phyloP scores from a whole-genome alignment of 2,888 invertebrate species.

The Pyrgus malvae region DNA sequence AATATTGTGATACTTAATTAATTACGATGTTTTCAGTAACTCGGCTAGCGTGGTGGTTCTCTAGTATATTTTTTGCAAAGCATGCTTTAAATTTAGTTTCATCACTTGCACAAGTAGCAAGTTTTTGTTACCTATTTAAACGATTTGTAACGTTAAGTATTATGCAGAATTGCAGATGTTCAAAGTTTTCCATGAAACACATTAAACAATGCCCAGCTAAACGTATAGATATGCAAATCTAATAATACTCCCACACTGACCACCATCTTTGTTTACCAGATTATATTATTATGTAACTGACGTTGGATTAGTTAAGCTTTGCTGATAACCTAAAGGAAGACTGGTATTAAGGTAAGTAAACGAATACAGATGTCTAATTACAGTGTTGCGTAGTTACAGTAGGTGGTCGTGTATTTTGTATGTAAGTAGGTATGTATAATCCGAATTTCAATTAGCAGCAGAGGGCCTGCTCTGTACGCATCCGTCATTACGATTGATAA shows the following conservation, averaged over 20 bases:
- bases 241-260: neutral
- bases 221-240: neutral
- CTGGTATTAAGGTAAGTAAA: slow-evolving; percentile 6
- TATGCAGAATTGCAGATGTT: neutral
- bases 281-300: neutral
- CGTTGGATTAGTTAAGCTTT: slow-evolving; percentile 3
- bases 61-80: too few relatives aligned
- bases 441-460: too few relatives aligned
- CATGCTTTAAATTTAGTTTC: too few relatives aligned
- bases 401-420: neutral
- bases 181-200: neutral
- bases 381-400: slow-evolving; percentile 6
- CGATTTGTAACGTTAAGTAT: too few relatives aligned
- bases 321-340: slow-evolving; percentile 21
- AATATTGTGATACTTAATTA: too few relatives aligned
- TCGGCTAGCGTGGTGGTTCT: too few relatives aligned
- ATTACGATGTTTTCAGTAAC: too few relatives aligned
- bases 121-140: too few relatives aligned
- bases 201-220: neutral
- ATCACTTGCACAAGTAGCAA: too few relatives aligned
- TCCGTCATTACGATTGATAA: too few relatives aligned
- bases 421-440: too few relatives aligned
- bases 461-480: too few relatives aligned
- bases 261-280: slow-evolving; percentile 14
- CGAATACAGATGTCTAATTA: neutral